phyloP scores from a whole-genome alignment of 2,888 invertebrate species.

The Beris morrisii region DNA sequence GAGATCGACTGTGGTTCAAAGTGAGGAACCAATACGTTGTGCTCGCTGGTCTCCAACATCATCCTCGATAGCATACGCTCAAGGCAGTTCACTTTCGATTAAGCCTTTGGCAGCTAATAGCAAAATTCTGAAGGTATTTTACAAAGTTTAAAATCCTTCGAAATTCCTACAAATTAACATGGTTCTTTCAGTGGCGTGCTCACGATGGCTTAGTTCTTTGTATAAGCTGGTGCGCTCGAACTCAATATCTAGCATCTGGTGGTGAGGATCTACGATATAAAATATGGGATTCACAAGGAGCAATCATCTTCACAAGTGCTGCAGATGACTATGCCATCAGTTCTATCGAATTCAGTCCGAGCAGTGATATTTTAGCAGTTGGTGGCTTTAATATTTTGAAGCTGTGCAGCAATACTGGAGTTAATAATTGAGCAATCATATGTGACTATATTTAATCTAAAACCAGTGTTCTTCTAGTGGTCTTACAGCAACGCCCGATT shows the following conservation, averaged over 20 bases:
- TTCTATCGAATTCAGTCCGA: conserved; percentile 86
- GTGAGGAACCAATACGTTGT: conserved; percentile 80
- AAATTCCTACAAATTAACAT: neutral
- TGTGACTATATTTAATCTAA: neutral
- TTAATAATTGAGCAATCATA: conserved; percentile 50
- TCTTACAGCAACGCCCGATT: conserved; percentile 72
- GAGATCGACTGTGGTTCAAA: conserved; percentile 83
- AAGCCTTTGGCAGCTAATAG: conserved; percentile 75
- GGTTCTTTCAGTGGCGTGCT: conserved; percentile 80
- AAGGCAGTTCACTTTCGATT: conserved; percentile 67
- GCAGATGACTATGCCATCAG: conserved; percentile 90
- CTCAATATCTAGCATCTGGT: conserved; percentile 89
- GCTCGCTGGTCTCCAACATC: conserved; percentile 82
- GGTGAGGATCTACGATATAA: conserved; percentile 85
- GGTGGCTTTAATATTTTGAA: conserved; percentile 92
- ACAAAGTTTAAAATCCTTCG: neutral
- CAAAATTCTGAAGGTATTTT: conserved; percentile 67
- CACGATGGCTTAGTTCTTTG: conserved; percentile 93
- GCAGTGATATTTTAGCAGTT: conserved; percentile 87
- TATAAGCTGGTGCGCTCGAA: conserved; percentile 92
- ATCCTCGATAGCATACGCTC: conserved; percentile 69
- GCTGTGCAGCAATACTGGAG: conserved; percentile 91
- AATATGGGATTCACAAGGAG: conserved; percentile 93
- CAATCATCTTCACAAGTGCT: conserved; percentile 81
- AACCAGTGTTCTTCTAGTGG: conserved; percentile 67